Percentiles rank a stretch among this genome's conserved stretches.
Evolutionary conservation across 2,113 vertebrate species (phyloP).

Genomic region (Gadus chalcogrammus): DNA sequence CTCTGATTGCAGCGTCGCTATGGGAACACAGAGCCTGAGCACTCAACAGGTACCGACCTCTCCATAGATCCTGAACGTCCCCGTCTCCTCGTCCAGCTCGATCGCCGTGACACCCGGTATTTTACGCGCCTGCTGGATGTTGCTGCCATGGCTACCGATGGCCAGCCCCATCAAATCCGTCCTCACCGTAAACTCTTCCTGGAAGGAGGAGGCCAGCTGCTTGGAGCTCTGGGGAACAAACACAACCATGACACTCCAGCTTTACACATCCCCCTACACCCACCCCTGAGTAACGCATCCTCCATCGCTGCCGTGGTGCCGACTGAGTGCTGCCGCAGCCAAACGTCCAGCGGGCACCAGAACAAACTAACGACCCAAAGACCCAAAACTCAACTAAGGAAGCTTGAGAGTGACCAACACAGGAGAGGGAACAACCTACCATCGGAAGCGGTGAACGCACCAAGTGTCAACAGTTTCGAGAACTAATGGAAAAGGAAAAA

Average conservation of each 20-base stretch:
- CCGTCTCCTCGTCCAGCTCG: conserved; percentile 85
- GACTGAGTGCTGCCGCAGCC: too few species aligned
- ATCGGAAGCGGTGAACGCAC: too few species aligned
- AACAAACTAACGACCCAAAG: too few species aligned
- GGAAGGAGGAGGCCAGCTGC: conserved; percentile 86
- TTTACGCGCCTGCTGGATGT: conserved; percentile 90
- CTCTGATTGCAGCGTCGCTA: too few species aligned
- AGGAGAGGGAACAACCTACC: too few species aligned
- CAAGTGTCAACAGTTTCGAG: too few species aligned
- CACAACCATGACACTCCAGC: not conserved
- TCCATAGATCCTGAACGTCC: conserved; percentile 88
- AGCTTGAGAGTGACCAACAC: too few species aligned
- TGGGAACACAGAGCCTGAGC: too few species aligned
- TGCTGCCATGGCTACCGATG: conserved; percentile 88
- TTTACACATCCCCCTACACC: not conserved
- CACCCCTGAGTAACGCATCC: not conserved
- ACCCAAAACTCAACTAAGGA: too few species aligned
- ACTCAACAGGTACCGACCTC: conserved; percentile 67
- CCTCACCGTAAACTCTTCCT: conserved; percentile 85
- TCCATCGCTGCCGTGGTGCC: too few species aligned
- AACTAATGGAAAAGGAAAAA: too few species aligned
- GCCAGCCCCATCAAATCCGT: conserved; percentile 87
- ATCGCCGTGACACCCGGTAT: conserved; percentile 85
- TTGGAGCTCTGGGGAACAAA: conserved; percentile 75
- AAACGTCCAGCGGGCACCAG: too few species aligned